phyloP scores from a whole-genome alignment of 1,140 invertebrate genomes.

The Harpegnathos saltator region DNA sequence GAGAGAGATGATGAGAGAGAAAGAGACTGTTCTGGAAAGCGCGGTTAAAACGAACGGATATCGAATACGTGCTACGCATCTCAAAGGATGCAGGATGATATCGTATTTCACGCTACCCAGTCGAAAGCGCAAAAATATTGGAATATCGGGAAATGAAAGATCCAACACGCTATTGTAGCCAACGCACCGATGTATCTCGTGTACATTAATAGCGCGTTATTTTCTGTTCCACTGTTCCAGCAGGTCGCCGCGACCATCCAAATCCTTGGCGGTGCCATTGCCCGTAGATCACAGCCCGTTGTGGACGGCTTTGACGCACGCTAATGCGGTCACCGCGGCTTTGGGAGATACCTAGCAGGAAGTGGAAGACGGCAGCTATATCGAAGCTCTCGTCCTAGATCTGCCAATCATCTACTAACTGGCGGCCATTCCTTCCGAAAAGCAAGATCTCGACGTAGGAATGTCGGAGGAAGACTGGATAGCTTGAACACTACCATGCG shows the following conservation, averaged over 20 bases:
- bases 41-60: too few species aligned
- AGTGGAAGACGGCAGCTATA: conserved; percentile 84
- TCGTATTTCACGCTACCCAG: too few species aligned
- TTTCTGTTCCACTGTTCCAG: neutral
- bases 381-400: conserved; percentile 87
- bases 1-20: neutral
- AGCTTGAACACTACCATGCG: conserved; percentile 15
- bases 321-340: conserved; percentile 85
- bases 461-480: neutral
- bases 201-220: neutral
- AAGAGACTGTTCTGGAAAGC: neutral
- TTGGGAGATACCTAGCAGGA: conserved; percentile 86
- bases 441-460: neutral
- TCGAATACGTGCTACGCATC: too few species aligned
- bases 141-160: too few species aligned
- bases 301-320: conserved; percentile 89
- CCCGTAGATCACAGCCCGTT: conserved; percentile 87
- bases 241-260: conserved; percentile 81
- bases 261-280: conserved; percentile 76
- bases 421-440: neutral
- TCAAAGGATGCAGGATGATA: too few species aligned
- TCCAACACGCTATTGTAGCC: too few species aligned
- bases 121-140: too few species aligned
- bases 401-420: conserved; percentile 85
- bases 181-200: neutral